These are phyloP conservation scores for Eristalis arbustorum DNA, from an alignment of 2,888 invertebrate species.

Conservation along the genomic window DNA sequence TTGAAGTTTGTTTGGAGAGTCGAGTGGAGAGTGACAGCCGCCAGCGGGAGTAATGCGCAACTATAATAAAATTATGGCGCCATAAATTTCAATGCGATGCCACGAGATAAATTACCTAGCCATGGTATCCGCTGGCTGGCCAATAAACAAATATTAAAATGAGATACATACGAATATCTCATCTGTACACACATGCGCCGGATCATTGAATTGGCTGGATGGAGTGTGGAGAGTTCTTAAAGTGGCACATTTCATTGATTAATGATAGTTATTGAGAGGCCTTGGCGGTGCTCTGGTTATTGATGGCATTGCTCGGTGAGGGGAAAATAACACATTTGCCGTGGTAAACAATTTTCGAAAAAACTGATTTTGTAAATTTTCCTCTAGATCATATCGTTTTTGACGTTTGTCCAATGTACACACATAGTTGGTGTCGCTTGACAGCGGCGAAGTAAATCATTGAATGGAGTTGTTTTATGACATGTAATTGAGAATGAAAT, in stretches of 20 bases:
- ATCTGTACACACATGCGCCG: conserved; percentile 4
- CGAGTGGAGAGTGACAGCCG: not conserved
- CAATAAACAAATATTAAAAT: conserved; percentile 41
- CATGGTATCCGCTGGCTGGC: conserved; percentile 4
- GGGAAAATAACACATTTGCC: conserved; percentile 12
- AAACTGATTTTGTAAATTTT: not conserved
- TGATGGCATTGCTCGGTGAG: not conserved
- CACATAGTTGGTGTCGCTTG: not conserved
- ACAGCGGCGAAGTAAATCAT: not conserved
- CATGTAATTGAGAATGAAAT: not conserved
- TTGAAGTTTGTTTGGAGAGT: conserved; percentile 6
- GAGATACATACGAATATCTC: conserved; percentile 1
- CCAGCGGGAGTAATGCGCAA: not conserved
- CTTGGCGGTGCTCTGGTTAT: not conserved
- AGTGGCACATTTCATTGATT: conserved; percentile 46
- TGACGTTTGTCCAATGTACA: not conserved
- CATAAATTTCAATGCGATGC: conserved; percentile 24
- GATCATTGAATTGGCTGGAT: not conserved
- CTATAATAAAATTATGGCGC: conserved; percentile 34
- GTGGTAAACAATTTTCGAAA: conserved; percentile 16
- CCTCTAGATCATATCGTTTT: not conserved
- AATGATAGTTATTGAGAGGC: conserved; percentile 28
- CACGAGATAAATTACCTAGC: conserved; percentile 36
- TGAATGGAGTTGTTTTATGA: not conserved
- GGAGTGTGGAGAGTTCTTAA: conserved; percentile 25